A percentile compares a stretch with the other conserved stretches of the same genome.
Evolutionary conservation across 2,797 vertebrate species (phyloP).

Genomic region (Pangasius krempfi): DNA sequence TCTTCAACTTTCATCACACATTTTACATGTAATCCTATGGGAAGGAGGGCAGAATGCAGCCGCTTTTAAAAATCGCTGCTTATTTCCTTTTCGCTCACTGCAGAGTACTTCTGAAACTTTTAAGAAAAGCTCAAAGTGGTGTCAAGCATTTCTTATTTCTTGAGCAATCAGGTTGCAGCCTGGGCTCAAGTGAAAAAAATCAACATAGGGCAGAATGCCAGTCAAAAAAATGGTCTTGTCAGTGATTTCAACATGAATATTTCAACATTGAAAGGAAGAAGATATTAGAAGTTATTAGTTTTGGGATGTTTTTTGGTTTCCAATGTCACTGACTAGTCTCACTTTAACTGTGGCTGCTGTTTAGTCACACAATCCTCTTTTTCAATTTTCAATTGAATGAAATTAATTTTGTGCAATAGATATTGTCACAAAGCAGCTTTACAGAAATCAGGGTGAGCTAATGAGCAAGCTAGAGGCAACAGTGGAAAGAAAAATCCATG

Average conservation of each 20-base stretch:
- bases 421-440: background rate
- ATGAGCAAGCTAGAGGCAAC: background rate
- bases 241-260: background rate
- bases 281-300: background rate
- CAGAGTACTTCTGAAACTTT: background rate
- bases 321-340: background rate
- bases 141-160: constrained; percentile 4
- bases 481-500: background rate
- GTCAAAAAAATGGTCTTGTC: background rate
- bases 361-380: background rate
- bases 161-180: background rate
- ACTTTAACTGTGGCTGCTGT: background rate
- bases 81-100: background rate
- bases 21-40: constrained; percentile 7
- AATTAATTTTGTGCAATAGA: background rate
- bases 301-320: background rate
- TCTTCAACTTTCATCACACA: background rate
- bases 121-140: background rate
- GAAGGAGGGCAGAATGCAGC: background rate
- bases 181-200: background rate
- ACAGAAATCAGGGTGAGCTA: background rate
- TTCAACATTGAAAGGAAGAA: background rate
- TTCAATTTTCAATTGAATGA: background rate
- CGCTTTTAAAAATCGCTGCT: background rate
- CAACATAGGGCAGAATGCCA: background rate